Conservation (phyloP, 2,888 invertebrate genomes). For the Sarcophaga variegata region DNA sequence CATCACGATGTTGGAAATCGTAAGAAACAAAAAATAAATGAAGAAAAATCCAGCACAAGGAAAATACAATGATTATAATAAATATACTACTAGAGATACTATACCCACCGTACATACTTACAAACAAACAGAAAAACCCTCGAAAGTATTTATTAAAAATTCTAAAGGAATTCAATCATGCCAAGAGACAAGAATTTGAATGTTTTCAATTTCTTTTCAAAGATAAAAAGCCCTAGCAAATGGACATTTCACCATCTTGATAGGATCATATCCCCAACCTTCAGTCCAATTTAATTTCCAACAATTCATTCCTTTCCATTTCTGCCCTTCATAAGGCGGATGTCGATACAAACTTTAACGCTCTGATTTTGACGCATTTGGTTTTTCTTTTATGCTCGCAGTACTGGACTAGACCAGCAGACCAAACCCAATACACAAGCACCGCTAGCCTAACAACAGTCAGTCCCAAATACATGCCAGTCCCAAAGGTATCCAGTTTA, state of each 20-base stretch:
- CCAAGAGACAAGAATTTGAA: neutral
- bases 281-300: neutral
- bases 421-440: neutral
- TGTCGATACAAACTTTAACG: conserved; percentile 40
- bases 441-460: conserved; percentile 3
- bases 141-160: neutral
- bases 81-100: conserved; percentile 1
- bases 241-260: too few species aligned
- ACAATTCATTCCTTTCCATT: conserved; percentile 14
- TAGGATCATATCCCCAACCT: too few species aligned
- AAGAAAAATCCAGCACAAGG: conserved; percentile 8
- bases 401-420: conserved; percentile 46
- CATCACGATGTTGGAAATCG: conserved; percentile 64
- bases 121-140: neutral
- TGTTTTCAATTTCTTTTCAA: too few species aligned
- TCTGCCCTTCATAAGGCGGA: neutral
- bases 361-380: conserved; percentile 65
- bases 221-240: too few species aligned
- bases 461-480: conserved; percentile 7
- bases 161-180: conserved; percentile 12
- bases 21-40: neutral
- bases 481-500: conserved; percentile 14
- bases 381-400: conserved; percentile 9
- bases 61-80: conserved; percentile 34
- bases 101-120: neutral